Evolutionary conservation across 2,113 vertebrate species (phyloP).

Genomic region (Salvelinus namaycush): DNA sequence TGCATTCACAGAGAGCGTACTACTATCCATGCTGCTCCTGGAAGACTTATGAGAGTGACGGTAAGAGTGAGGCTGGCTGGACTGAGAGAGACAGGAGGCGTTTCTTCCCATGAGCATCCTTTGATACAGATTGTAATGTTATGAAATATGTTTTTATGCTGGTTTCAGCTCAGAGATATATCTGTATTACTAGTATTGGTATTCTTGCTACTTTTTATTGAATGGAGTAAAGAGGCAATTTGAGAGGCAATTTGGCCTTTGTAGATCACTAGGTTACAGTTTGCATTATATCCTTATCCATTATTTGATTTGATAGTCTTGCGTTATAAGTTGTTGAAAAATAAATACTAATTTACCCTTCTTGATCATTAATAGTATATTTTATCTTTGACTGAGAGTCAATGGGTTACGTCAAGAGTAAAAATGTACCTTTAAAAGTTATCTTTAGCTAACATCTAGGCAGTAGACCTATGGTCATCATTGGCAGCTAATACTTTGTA

Average conservation of each 20-base stretch:
- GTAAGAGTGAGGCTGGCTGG: slow-evolving; percentile 48
- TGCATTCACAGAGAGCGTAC: slow-evolving; percentile 25
- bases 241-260: neutral
- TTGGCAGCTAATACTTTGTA: no score
- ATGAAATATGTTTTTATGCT: neutral
- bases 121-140: neutral
- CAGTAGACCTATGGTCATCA: no score
- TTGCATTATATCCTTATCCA: neutral
- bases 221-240: neutral
- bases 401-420: no score
- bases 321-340: no score
- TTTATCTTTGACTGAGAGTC: no score
- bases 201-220: neutral
- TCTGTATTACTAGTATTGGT: no score
- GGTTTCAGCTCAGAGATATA: no score
- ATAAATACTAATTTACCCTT: no score
- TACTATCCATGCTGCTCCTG: slow-evolving; percentile 5
- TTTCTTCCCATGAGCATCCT: slow-evolving; percentile 33
- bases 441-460: no score
- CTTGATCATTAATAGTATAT: no score
- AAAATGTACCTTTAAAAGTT: no score
- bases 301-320: no score
- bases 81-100: slow-evolving; percentile 48
- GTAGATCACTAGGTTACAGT: neutral
- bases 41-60: slow-evolving; percentile 10